Base-by-base conservation (phyloP, 1,140 invertebrate species). In the Heliconius congener region DNA sequence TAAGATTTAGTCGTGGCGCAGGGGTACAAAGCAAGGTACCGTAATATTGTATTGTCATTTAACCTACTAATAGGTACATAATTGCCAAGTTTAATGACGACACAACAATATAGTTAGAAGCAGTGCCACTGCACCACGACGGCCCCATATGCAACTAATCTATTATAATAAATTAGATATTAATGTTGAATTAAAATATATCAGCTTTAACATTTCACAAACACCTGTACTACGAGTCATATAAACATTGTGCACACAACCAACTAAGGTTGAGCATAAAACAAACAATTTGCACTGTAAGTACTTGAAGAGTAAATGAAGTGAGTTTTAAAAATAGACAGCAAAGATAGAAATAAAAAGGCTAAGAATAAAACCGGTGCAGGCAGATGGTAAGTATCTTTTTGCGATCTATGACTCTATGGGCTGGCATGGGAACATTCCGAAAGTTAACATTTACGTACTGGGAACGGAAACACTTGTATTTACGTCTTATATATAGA, bases 371-470 rank as follows among this genome's bases (percentile, higher is more conserved):
- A 75, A 93, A 93, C 92, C 91, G 91, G 92, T 93, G 90, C 77
- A 78, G 85, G 89, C 92, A 93, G 92, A 91, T 92, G 92, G 85
- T 80, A 79, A 77, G 80, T 79, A 84, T 85, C 86, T 91, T 93
- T 90, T 92, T 91, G 82, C 82, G 72, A 79, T 80, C 80, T 77
- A 57, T 57, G 55, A 23, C 55, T 11, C 55, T 57, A 82, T 85
- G 82, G 82, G 76, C 77, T 70, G n/a, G 80, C 80, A 85, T 91
- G 88, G 86, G 91, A 92, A 90, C 88, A 91, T 91, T 91, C 91
- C 88, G 37, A 83, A 82, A 80, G 71, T 77, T 78, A 77, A 76
- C 81, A 42, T 86, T 84, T 60, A 77, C 11, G 76, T 52, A 50
- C 50, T 72, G 19, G 8, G 55, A 57, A 57, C n/a, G n/a, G n/a